Conservation (phyloP, 92 coral and sea anemone species). For the Porites evermanni region DNA sequence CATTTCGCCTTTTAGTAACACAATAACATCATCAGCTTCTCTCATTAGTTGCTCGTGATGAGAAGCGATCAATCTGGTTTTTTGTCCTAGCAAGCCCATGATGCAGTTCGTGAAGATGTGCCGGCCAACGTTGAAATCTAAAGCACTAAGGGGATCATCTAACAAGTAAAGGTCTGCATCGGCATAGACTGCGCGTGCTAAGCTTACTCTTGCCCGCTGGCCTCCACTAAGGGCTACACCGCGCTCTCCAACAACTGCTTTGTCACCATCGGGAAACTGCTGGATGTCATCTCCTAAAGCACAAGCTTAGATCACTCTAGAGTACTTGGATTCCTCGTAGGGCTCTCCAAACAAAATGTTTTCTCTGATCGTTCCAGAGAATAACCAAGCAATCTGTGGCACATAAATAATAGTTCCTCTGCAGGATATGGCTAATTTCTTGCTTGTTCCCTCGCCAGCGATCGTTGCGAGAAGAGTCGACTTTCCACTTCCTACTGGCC, state of each 20-base stretch:
- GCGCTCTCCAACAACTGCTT: constrained; percentile 2
- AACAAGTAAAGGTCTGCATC: background rate
- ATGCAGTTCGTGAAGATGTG: background rate
- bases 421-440: background rate
- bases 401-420: background rate
- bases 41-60: background rate
- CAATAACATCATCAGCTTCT: background rate
- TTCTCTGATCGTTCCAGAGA: background rate
- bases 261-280: background rate
- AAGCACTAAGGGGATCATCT: constrained; percentile 5
- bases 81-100: background rate
- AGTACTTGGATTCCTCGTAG: background rate
- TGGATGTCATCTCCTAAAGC: background rate
- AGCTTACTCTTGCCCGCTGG: background rate
- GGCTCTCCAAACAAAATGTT: background rate
- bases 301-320: background rate
- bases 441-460: background rate
- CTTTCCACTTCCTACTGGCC: background rate
- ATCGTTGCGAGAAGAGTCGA: background rate
- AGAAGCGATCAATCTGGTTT: background rate
- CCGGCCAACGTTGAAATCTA: background rate
- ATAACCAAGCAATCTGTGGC: background rate
- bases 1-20: background rate
- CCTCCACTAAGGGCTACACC: background rate
- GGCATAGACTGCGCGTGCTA: background rate